Conservation (phyloP, 2,888 invertebrate species). For the Papilio protenor region DNA sequence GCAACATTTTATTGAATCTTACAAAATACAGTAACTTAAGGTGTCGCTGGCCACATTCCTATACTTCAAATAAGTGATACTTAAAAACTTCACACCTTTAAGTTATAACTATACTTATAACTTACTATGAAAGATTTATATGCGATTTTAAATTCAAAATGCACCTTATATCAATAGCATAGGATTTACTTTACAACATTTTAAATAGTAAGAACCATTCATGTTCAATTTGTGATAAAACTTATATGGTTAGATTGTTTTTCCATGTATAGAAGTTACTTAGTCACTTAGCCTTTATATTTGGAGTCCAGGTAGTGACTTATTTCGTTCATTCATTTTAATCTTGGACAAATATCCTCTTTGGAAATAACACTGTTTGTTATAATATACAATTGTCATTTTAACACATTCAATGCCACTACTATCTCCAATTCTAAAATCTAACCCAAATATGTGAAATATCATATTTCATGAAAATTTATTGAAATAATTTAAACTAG, state of each 20-base stretch:
- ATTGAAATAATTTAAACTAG: too few species aligned
- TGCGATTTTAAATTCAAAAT: neutral
- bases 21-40: conserved; percentile 8
- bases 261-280: conserved; percentile 8
- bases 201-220: neutral
- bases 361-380: neutral
- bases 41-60: conserved; percentile 11
- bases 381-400: neutral
- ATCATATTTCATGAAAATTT: too few species aligned
- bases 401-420: neutral
- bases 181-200: neutral
- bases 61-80: neutral
- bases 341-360: neutral
- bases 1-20: neutral
- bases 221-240: conserved; percentile 13
- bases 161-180: conserved; percentile 4
- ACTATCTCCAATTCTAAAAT: neutral
- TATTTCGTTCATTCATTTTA: neutral
- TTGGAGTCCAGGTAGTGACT: too few species aligned
- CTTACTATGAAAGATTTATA: neutral
- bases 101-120: conserved; percentile 19
- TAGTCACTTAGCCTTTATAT: neutral
- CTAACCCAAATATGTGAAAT: too few species aligned
- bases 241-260: conserved; percentile 15
- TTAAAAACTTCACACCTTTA: conserved; percentile 28